Evolutionary conservation across 2,797 vertebrate species (phyloP).

Genomic region (Crypturellus tataupa): DNA sequence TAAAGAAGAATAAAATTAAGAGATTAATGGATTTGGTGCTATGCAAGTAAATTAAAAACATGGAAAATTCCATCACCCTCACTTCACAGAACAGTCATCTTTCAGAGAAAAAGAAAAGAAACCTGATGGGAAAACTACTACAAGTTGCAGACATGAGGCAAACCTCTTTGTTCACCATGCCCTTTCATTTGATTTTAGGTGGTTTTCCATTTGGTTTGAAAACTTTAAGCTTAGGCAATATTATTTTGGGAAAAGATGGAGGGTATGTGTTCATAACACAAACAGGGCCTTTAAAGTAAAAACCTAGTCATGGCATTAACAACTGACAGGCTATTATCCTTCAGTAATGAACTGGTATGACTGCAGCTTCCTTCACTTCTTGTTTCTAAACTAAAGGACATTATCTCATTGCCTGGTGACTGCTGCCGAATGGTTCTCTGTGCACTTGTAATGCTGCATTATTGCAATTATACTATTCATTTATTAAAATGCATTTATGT

Average conservation of each 20-base stretch:
- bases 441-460: neutral
- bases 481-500: neutral
- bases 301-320: conserved; percentile 8
- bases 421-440: neutral
- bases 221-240: conserved; percentile 5
- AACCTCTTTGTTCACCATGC: conserved; percentile 24
- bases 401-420: neutral
- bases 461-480: neutral
- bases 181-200: neutral
- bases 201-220: conserved; percentile 14
- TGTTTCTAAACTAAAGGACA: conserved; percentile 31
- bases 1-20: conserved; percentile 6
- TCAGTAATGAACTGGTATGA: conserved; percentile 17
- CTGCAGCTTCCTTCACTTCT: neutral
- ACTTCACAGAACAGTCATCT: neutral
- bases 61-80: conserved; percentile 23
- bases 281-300: conserved; percentile 32
- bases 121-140: neutral
- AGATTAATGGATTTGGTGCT: neutral
- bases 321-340: conserved; percentile 25
- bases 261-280: conserved; percentile 11
- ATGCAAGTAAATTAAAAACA: conserved; percentile 13
- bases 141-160: conserved; percentile 7
- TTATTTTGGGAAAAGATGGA: conserved; percentile 47
- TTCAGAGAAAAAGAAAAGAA: conserved; percentile 41